These are phyloP conservation scores for Tryphoninae sp. DNA, from an alignment of 2,888 invertebrate genomes.

Conservation along the genomic window DNA sequence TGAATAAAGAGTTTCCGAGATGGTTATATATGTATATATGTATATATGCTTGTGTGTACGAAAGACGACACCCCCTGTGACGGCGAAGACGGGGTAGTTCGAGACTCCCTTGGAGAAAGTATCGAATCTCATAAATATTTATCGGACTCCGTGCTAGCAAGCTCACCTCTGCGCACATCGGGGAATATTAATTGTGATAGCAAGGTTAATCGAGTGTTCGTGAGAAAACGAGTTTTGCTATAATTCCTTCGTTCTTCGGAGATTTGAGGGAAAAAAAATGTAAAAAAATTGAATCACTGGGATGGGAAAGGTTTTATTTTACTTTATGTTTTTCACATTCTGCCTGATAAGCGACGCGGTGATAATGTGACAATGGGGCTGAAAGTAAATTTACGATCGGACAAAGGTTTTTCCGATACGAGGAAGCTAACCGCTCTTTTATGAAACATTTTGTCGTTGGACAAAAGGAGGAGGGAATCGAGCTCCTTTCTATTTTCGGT, in stretches of 20 bases:
- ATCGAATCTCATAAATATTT: conserved; percentile 59
- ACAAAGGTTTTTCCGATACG: conserved; percentile 22
- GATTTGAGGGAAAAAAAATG: conserved; percentile 5
- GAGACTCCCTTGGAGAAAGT: conserved; percentile 38
- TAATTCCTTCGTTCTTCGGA: neutral
- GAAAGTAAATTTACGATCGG: conserved; percentile 13
- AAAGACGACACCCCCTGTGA: conserved; percentile 20
- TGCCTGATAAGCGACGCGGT: neutral
- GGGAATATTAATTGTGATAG: conserved; percentile 44
- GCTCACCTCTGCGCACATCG: conserved; percentile 5
- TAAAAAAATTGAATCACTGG: neutral
- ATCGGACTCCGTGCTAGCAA: conserved; percentile 24
- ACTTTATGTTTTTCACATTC: neutral
- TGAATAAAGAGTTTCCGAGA: conserved; percentile 25
- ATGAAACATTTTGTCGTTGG: conserved; percentile 32
- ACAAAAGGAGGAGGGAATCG: conserved; percentile 12
- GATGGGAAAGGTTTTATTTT: neutral
- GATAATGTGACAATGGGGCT: conserved; percentile 9
- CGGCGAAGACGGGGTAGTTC: conserved; percentile 15
- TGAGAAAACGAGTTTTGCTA: conserved; percentile 33
- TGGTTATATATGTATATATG: conserved; percentile 4
- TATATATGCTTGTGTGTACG: conserved; percentile 8
- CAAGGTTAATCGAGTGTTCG: neutral
- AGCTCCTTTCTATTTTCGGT: conserved; percentile 48
- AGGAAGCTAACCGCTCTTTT: conserved; percentile 26